Evolutionary conservation across 2,888 invertebrate genomes (phyloP), one percentile per base, ranked within the genome.

Genomic region (Phorcus lineatus): DNA sequence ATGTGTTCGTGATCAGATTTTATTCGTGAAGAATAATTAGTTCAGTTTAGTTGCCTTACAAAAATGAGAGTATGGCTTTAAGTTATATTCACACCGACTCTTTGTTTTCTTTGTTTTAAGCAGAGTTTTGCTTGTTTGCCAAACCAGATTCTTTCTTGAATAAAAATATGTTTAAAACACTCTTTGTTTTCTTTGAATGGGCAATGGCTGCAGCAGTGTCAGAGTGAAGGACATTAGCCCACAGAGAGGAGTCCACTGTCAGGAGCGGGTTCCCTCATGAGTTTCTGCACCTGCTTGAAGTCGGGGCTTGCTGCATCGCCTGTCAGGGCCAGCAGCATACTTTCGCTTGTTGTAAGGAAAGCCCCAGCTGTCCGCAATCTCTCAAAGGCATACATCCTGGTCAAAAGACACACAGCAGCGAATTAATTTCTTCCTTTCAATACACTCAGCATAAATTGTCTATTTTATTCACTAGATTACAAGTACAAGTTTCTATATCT

Each of bases 401-500:
- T 88, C 84, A 19, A 75, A 17, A 16, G 52, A 7, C 1, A 47
- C 7, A 47, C 1, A 11, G 47, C 7, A 47, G 47, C 11, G 13
- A 47, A 36, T 36, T 57, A 1, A 4, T 11, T 0, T 22, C 2
- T 22, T n/a, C 13, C 19, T 22, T 0, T 19, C 57, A 19, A 22
- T 7, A 22, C n/a, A 57, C 1, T 4, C 3, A 7, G 22, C 57
- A 57, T 3, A 11, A 22, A 57, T 1, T 57, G 57, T 19, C 16
- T 22, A 57, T 57, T 13, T 24, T 11, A 62, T 24, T 9, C 13
- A 62, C 9, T 55, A n/a, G 55, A 11, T 57, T 57, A 17, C 53
- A 13, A 2, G 96, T 96, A 91, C 36, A 36, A 36, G n/a, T n/a
- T 36, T 6, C 36, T 36, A 36, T 3, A 36, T 36, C 7, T 36